Evolutionary conservation across 2,888 invertebrate species (phyloP).

Genomic region (Thalpophila matura): DNA sequence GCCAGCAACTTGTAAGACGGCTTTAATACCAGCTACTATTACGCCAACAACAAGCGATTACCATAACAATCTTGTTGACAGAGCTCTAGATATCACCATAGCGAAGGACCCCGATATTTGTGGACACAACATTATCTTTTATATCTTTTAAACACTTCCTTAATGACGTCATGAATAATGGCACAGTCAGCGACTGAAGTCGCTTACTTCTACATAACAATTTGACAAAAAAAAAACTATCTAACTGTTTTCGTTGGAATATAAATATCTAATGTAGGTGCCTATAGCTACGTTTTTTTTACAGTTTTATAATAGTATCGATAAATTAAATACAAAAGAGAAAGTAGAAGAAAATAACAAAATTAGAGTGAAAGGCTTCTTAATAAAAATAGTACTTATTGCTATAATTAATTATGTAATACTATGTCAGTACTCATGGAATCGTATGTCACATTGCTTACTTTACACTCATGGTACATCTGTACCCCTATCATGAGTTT

Average conservation of each 20-base stretch:
- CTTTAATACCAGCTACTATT: slow-evolving; percentile 24
- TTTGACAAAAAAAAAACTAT: no score
- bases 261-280: no score
- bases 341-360: neutral
- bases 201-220: no score
- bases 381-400: no score
- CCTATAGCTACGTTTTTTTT: no score
- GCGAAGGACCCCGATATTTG: slow-evolving; percentile 42
- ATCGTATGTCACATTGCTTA: neutral
- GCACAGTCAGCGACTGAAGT: no score
- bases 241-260: no score
- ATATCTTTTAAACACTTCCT: slow-evolving; percentile 47
- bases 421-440: neutral
- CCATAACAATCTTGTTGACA: slow-evolving; percentile 44
- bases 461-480: neutral
- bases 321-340: no score
- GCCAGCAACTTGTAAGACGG: slow-evolving; percentile 22
- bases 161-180: slow-evolving; percentile 35
- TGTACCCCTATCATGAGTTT: no score
- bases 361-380: no score
- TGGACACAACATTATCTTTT: slow-evolving; percentile 43
- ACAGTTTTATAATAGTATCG: no score
- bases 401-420: neutral
- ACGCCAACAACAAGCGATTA: slow-evolving; percentile 20
- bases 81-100: slow-evolving; percentile 38